Conservation (phyloP, 64 coral and sea anemone genomes). For the Actinia tenebrosa region DNA sequence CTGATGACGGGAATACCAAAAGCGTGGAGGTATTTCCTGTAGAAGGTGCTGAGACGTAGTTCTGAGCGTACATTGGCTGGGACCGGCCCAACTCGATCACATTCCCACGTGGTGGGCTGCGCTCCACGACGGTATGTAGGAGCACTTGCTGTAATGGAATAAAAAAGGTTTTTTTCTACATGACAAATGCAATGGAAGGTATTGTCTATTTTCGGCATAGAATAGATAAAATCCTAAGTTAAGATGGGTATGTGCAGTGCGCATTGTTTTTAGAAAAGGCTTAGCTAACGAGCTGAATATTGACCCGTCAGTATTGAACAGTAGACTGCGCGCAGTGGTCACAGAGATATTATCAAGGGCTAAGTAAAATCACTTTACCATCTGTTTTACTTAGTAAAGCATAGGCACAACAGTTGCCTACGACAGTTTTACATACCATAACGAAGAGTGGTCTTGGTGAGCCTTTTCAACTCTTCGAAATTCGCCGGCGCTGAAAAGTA, state of each 20-base stretch:
- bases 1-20: constrained; percentile 91
- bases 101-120: constrained; percentile 70
- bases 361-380: no score
- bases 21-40: constrained; percentile 87
- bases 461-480: neutral
- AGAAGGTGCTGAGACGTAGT: constrained; percentile 63
- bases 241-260: no score
- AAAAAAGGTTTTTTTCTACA: neutral
- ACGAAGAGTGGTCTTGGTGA: neutral
- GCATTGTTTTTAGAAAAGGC: no score
- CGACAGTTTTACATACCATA: neutral
- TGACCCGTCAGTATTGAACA: no score
- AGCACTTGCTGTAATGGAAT: neutral
- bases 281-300: no score
- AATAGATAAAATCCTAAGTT: no score
- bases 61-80: constrained; percentile 41
- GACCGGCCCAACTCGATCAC: constrained; percentile 54
- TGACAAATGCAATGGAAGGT: neutral
- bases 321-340: no score
- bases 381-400: no score
- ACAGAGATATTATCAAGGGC: no score
- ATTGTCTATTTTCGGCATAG: no score
- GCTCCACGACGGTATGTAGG: neutral
- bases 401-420: no score
- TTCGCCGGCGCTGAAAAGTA: neutral